A percentile compares a stretch with the other conserved stretches of the same genome.
Conservation (phyloP, 2,113 vertebrate species). For the Zapornia atra region DNA sequence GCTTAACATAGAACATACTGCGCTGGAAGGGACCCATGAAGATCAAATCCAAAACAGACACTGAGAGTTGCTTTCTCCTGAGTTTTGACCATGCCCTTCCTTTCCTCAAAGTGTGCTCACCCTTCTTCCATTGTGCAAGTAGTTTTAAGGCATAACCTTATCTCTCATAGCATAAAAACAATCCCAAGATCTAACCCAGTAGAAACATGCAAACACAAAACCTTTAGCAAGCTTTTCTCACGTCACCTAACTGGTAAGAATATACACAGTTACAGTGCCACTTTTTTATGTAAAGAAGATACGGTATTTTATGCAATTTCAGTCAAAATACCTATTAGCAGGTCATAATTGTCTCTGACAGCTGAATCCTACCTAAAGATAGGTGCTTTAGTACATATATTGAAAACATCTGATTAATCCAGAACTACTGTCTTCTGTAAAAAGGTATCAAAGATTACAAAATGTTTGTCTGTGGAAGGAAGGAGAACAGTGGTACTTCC, state of each 20-base stretch:
- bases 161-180: not conserved
- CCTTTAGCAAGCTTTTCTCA: not conserved
- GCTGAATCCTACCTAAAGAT: not conserved
- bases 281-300: not conserved
- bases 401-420: not conserved
- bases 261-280: not conserved
- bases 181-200: not conserved
- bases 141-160: not conserved
- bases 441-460: conserved; percentile 2
- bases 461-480: not conserved
- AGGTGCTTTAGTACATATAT: not conserved
- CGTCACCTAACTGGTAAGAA: not conserved
- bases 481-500: not conserved
- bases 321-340: not conserved
- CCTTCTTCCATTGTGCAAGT: not conserved
- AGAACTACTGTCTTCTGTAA: not conserved
- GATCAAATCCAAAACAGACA: not conserved
- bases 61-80: not conserved
- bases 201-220: not conserved
- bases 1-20: not conserved
- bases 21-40: too few species aligned
- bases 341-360: not conserved
- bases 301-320: not conserved
- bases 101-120: not conserved
- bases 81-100: not conserved